Percentiles rank a stretch among this genome's conserved stretches.
Conservation (phyloP, 2,797 vertebrate genomes). For the Bryconaethiops microstoma region DNA sequence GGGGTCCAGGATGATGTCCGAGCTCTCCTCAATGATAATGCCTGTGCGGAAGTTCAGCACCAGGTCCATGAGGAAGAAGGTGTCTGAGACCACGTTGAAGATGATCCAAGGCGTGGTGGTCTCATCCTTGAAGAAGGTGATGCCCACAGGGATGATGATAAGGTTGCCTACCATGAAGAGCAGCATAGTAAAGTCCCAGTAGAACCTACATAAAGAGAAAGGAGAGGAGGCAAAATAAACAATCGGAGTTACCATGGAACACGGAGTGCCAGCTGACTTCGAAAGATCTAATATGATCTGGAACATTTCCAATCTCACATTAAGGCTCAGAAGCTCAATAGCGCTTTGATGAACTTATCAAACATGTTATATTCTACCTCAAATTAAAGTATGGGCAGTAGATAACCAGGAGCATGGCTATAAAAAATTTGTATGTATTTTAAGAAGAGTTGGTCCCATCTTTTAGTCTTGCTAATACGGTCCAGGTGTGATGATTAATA, state of each 20-base stretch:
- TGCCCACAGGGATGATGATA: conserved; percentile 98
- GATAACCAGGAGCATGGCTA: too few relatives aligned
- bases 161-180: conserved; percentile 99
- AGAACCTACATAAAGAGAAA: conserved; percentile 82
- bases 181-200: conserved; percentile 99
- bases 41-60: conserved; percentile 98
- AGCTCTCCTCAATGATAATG: conserved; percentile 97
- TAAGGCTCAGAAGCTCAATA: too few relatives aligned
- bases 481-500: too few relatives aligned
- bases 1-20: conserved; percentile 96
- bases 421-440: too few relatives aligned
- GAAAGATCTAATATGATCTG: too few relatives aligned
- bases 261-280: background rate
- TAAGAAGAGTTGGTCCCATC: too few relatives aligned
- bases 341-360: too few relatives aligned
- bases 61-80: conserved; percentile 98
- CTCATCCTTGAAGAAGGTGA: conserved; percentile 99
- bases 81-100: conserved; percentile 97
- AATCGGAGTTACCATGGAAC: background rate
- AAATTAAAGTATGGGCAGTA: too few relatives aligned
- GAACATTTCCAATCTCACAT: too few relatives aligned
- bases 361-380: too few relatives aligned
- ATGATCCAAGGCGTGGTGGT: conserved; percentile 97
- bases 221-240: background rate
- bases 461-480: too few relatives aligned